Evolutionary conservation across 1,140 invertebrate genomes (phyloP).

Genomic region (Apis laboriosa): DNA sequence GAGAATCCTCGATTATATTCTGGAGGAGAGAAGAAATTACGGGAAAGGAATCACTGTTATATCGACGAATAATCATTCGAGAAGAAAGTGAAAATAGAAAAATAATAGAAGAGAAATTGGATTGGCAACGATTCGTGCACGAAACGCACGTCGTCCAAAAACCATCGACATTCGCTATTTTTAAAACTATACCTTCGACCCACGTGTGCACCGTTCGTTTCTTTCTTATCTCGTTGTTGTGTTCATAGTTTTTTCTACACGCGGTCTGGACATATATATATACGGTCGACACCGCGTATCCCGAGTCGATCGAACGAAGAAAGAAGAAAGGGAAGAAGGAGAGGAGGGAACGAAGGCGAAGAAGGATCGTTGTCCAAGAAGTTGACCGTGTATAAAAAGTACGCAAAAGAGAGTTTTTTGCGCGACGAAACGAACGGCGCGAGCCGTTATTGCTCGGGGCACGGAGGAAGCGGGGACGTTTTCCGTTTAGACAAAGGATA

Average conservation of each 20-base stretch:
- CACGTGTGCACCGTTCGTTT: background rate
- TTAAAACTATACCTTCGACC: background rate
- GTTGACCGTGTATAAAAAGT: too few species aligned
- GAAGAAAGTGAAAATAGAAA: too few species aligned
- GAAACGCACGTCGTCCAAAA: background rate
- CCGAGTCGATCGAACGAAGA: background rate
- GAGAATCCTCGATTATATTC: background rate
- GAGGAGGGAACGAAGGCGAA: too few species aligned
- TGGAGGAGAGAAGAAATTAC: background rate
- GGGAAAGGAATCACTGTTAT: background rate
- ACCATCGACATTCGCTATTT: background rate
- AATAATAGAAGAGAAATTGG: too few species aligned
- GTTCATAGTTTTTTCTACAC: background rate
- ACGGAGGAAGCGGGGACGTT: constrained; percentile 49
- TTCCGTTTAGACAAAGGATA: constrained; percentile 64
- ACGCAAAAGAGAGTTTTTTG: background rate
- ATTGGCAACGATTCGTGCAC: background rate
- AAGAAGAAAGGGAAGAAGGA: background rate
- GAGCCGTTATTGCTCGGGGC: constrained; percentile 48
- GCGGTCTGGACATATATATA: background rate
- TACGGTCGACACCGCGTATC: background rate
- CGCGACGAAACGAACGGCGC: constrained; percentile 16
- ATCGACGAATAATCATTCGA: background rate
- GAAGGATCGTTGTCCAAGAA: too few species aligned
- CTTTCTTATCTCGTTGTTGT: background rate